Conservation (phyloP, 2,113 vertebrate genomes). For the Ursus arctos region DNA sequence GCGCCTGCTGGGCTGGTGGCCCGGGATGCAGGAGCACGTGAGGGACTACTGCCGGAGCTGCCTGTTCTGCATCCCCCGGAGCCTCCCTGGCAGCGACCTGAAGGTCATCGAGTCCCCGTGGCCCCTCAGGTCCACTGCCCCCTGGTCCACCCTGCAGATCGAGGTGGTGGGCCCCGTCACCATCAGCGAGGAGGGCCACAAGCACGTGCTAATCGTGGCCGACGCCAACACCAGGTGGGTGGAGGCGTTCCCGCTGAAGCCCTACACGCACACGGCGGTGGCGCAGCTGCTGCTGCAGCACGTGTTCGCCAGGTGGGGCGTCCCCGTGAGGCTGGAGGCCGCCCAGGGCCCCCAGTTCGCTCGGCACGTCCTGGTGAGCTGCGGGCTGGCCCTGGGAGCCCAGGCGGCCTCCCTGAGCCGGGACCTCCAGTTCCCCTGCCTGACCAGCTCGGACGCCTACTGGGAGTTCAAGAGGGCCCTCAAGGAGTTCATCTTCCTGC, state of each 20-base stretch:
- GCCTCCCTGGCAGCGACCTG: conserved; percentile 39
- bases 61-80: conserved; percentile 73
- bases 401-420: conserved; percentile 62
- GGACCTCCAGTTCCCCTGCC: conserved; percentile 77
- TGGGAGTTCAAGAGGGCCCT: conserved; percentile 81
- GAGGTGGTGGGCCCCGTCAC: conserved; percentile 79
- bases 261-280: conserved; percentile 71
- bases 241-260: conserved; percentile 79
- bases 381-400: conserved; percentile 75
- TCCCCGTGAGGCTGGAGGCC: conserved; percentile 74
- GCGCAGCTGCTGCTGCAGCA: conserved; percentile 80
- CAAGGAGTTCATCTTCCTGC: conserved; percentile 80
- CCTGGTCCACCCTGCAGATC: conserved; percentile 78
- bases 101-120: conserved; percentile 76
- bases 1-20: conserved; percentile 80
- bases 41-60: conserved; percentile 75
- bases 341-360: conserved; percentile 79
- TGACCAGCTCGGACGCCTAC: conserved; percentile 69
- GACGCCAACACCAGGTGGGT: conserved; percentile 79
- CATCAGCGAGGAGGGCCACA: conserved; percentile 75
- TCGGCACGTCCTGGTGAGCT: conserved; percentile 77
- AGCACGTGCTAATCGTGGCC: conserved; percentile 72
- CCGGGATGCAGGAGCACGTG: conserved; percentile 72
- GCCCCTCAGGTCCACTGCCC: conserved; percentile 58
- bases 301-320: conserved; percentile 76